Evolutionary conservation across 2,113 vertebrate genomes (phyloP).

Genomic region (human (Homo sapiens)): GRCh38 chr7:112707001-112707500

Average conservation of each 20-base stretch:
- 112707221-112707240: neutral
- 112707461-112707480: neutral
- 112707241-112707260: neutral
- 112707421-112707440: neutral
- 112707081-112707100: neutral
- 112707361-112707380: neutral
- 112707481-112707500: neutral
- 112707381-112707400: neutral
- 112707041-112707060: neutral
- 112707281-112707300: neutral
- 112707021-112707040: neutral
- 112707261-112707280: neutral
- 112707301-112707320: neutral
- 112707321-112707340: neutral
- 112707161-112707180: neutral
- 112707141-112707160: neutral
- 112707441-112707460: neutral
- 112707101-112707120: neutral
- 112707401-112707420: neutral
- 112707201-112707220: neutral
- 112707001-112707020: neutral
- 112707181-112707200: neutral
- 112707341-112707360: neutral
- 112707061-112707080: neutral
- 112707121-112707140: neutral